Base-by-base conservation (phyloP, 2,113 vertebrate genomes). In the Rutilus rutilus region DNA sequence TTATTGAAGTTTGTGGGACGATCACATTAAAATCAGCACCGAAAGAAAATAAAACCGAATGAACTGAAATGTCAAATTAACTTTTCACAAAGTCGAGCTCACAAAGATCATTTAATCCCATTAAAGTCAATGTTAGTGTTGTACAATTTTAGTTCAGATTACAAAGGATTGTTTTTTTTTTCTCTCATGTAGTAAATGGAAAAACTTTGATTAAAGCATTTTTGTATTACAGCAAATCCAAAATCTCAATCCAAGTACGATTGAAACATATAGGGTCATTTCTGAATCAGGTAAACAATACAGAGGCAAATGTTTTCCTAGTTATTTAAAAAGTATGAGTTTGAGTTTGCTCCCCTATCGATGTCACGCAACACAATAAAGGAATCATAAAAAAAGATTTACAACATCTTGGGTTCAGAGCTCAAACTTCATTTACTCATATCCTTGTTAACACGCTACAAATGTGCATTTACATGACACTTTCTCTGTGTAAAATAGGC, bases 331-430 rank as follows among this genome's bases (percentile, higher is more conserved):
- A 23, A 6, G 30, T 30, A 33, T 47, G 2, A 17, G 27, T 65
- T 65, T 17, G 1, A 81, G 47, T 15, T 9, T 0, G 1, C 33
- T 23, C 15, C 5, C 27, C 5, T 65, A 17, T 19, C 67, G 27
- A 74, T 74, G 39, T 74, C 42, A 47, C 23, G 8, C 42, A 62
- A 7, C 14, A 67, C 15, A 30, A 30, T 67, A 67, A 74, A 74
- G 71, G 15, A 42, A 74, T 47, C 71, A 74, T 74, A 75, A 75
- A 75, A 75, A 75, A 50, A 15, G 11, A 74, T 74, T 74, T 74
- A 74, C 71, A 47, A 25, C 23, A 17, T 25, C 7, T 17, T 27
- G 75, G 75, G 75, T 77, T 33, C 75, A 77, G 47, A 54, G 47
- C 75, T 77, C 75, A 77, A 54, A 54, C 27, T 33, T 33, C 19